These are phyloP conservation scores for Myripristis murdjan DNA, from an alignment of 2,797 vertebrate species.

Conservation along the genomic window DNA sequence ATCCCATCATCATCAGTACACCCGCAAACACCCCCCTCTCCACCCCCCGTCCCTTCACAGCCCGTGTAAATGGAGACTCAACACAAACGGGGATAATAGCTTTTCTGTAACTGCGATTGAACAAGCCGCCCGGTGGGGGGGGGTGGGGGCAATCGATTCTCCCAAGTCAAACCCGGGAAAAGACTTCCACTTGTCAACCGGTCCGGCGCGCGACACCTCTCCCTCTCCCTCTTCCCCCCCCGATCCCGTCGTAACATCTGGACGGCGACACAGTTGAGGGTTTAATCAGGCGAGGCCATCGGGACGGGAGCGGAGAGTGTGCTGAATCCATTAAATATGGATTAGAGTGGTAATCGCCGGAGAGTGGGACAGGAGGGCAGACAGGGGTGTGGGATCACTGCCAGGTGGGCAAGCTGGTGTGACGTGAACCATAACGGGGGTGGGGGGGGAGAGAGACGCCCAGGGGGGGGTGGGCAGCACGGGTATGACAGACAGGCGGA, in stretches of 20 bases:
- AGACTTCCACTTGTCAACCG: conserved; percentile 1
- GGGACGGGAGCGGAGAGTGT: conserved; percentile 55
- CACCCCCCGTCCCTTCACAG: conserved; percentile 2
- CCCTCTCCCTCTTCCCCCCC: conserved; percentile 32
- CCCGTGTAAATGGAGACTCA: conserved; percentile 51
- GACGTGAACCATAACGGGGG: conserved; percentile 39
- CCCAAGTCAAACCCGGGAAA: conserved; percentile 42
- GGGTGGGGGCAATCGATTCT: conserved; percentile 60
- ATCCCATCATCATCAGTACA: conserved; percentile 35
- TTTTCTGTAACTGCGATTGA: conserved; percentile 67
- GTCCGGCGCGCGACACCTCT: conserved; percentile 35
- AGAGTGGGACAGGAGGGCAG: conserved; percentile 68
- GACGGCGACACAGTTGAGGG: conserved; percentile 60
- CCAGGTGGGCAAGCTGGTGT: conserved; percentile 57
- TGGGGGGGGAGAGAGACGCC: not conserved
- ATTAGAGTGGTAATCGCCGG: conserved; percentile 81
- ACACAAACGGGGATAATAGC: conserved; percentile 65
- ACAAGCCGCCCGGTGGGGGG: conserved; percentile 25
- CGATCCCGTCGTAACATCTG: conserved; percentile 71
- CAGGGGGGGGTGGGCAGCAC: conserved; percentile 3
- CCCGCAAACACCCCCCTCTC: conserved; percentile 7
- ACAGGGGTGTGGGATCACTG: conserved; percentile 38
- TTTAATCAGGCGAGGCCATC: conserved; percentile 74
- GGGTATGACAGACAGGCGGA: conserved; percentile 3
- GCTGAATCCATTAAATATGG: conserved; percentile 80